Evolutionary conservation across 2,113 vertebrate species (phyloP), one percentile per base, ranked within the genome.

Genomic region (Platysternon megacephalum): DNA sequence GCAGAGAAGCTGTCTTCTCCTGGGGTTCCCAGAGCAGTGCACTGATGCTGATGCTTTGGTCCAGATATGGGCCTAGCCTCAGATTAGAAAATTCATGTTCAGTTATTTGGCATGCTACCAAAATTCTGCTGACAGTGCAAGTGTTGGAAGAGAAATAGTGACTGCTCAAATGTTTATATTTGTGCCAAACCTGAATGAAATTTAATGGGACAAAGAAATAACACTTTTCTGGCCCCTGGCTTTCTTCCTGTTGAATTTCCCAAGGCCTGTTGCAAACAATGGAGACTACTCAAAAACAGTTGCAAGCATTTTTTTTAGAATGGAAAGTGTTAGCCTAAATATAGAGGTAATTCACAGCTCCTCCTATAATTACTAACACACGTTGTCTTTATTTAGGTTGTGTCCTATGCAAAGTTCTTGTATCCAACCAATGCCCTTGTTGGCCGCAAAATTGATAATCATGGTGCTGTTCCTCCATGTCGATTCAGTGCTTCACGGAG

Each of bases 331-430:
- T 44, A 44, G 26, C 22, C 2, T 85, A 14, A 5, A 2, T 82
- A 5, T 24, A 35, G 56, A 49, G 19, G 86, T 16, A 49, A 91
- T 91, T 39, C 35, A 35, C 17, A 24, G 51, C 8, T 51, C 12
- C 16, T 68, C 2, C 11, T 26, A 0, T 51, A 76, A 88, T 28
- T 87, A 11, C 35, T 19, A 8, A 12, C 51, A 2, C 26, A 39
- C 51, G 22, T 35, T 92, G 10, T 76, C 51, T 90, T 87, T 84
- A 13, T 92, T 53, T 98, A 99, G 99, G 99, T 99, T 1, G 99
- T 99, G 95, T 99, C 99, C 48, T 99, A 99, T 84, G 99, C 99
- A 89, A 99, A 99, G 98, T 99, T 99, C 98, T 95, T 99, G 92
- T 99, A 99, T 89, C 99, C 99, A 0, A 99, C 99, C 65, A 99